A percentile compares a stretch with the other conserved stretches of the same genome.
phyloP scores from a whole-genome alignment of 1,140 invertebrate genomes.

The Lanistes nyassanus region DNA sequence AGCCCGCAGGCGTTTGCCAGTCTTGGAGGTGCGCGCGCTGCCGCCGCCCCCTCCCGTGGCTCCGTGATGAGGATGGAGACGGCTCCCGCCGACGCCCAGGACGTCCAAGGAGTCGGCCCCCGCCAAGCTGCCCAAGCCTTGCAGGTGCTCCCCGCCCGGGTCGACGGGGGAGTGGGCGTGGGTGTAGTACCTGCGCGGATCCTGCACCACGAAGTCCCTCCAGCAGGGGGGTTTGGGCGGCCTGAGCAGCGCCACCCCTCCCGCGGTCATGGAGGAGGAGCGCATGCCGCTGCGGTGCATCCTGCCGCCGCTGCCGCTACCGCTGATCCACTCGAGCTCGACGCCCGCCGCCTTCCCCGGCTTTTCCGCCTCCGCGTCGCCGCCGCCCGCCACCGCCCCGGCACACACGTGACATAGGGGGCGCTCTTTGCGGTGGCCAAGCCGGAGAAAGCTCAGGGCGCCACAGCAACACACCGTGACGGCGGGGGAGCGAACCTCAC shows the following conservation, averaged over 20 bases:
- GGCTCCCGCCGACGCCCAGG: slow-evolving; percentile 11
- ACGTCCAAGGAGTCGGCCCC: not conserved
- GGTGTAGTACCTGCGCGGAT: slow-evolving; percentile 7
- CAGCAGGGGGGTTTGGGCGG: slow-evolving; percentile 49
- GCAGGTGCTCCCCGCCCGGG: not conserved
- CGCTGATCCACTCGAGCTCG: not conserved
- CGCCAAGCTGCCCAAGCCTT: not conserved
- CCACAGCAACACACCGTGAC: slow-evolving; percentile 28
- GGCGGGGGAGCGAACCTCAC: slow-evolving; percentile 1
- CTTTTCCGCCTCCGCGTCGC: slow-evolving; percentile 1
- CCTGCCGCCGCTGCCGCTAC: slow-evolving; percentile 10
- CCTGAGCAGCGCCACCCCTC: slow-evolving; percentile 22
- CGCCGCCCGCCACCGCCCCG: not conserved
- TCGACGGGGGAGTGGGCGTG: not conserved
- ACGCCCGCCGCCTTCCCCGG: not conserved
- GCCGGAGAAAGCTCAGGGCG: slow-evolving; percentile 29
- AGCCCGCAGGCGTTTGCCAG: slow-evolving; percentile 48
- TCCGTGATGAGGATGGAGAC: not conserved
- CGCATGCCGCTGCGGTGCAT: slow-evolving; percentile 30
- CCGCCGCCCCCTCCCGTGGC: not conserved
- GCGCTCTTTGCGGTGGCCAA: slow-evolving; percentile 22
- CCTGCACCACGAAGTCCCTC: slow-evolving; percentile 42
- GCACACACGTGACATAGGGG: slow-evolving; percentile 27
- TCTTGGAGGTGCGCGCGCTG: slow-evolving; percentile 35
- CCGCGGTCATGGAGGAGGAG: slow-evolving; percentile 18